Base-by-base conservation (phyloP, 2,113 vertebrate genomes). In the Pelvicachromis taeniatus region DNA sequence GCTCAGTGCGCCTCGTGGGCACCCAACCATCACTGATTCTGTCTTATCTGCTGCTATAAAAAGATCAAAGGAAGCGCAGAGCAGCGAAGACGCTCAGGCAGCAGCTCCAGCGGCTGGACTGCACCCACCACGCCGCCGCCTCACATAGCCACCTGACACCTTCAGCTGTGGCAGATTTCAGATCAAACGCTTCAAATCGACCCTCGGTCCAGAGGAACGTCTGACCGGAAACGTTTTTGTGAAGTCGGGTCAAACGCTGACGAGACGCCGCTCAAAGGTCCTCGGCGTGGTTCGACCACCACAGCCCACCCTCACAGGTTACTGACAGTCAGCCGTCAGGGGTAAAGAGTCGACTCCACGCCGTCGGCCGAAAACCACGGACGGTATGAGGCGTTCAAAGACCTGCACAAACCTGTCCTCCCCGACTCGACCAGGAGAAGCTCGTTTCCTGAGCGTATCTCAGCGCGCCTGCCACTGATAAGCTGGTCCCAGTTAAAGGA, bases 1-100 rank as follows among this genome's bases (percentile, higher is more conserved):
- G 78, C 87, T 68, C 55, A 9, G 45, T 12, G 59, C 56, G 88
- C 77, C 86, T 86, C 55, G 26, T 88, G 88, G 88, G 79, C 86
- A 81, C 80, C 77, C 50, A 85, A 89, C 88, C 89, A 81, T 80
- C 88, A 91, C 91, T 88, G 88, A 90, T 90, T 95, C 92, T 85
- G 91, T 91, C 88, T 95, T 86, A 93, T 95, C 90, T 70, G 87
- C 90, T 84, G 79, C 93, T 93, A 95, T 92, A 92, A 95, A 95
- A 95, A 94, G 93, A 95, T 93, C 90, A 94, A 92, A 93, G 54
- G 16, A 16, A 83, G 81, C 11, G 42, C 42, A 3, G 50, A 81
- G 52, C 40, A 11, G 82, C 38, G 33, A 54, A 85, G 70, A 26
- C 54, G 48, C 56, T 75, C 50, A 31, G 23, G 8, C 78, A 48